Conservation (phyloP, 2,888 invertebrate genomes). For the Nemapogon koenigi region DNA sequence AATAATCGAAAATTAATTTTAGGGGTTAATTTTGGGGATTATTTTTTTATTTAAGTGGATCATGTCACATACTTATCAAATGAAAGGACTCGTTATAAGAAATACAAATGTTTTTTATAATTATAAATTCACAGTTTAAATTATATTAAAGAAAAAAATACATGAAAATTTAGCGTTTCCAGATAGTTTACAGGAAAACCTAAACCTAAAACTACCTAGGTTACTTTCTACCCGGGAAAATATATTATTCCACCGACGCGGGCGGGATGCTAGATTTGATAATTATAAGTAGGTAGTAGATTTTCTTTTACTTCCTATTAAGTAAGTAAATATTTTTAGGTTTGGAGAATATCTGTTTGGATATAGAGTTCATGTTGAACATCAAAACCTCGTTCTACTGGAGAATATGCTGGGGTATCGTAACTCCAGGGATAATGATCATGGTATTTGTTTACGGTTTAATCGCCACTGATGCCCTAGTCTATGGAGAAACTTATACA, state of each 20-base stretch:
- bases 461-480: conserved; percentile 64
- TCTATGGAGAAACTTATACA: conserved; percentile 60
- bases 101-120: no score
- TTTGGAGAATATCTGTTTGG: conserved; percentile 53
- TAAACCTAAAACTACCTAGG: not conserved
- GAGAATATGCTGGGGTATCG: conserved; percentile 78
- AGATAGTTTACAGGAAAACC: no score
- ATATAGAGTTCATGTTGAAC: conserved; percentile 83
- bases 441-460: conserved; percentile 76
- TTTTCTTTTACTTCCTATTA: not conserved
- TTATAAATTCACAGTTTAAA: no score
- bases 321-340: conserved; percentile 26
- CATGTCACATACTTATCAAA: no score
- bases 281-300: not conserved
- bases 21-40: no score
- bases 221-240: not conserved
- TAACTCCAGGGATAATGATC: conserved; percentile 76
- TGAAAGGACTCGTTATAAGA: no score
- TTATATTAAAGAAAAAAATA: no score
- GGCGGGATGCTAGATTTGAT: not conserved
- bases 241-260: not conserved
- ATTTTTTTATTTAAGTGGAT: no score
- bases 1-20: no score
- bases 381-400: conserved; percentile 73
- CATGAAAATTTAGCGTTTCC: no score